Base-by-base conservation (phyloP, 2,888 invertebrate genomes). In the Amorpha juglandis region DNA sequence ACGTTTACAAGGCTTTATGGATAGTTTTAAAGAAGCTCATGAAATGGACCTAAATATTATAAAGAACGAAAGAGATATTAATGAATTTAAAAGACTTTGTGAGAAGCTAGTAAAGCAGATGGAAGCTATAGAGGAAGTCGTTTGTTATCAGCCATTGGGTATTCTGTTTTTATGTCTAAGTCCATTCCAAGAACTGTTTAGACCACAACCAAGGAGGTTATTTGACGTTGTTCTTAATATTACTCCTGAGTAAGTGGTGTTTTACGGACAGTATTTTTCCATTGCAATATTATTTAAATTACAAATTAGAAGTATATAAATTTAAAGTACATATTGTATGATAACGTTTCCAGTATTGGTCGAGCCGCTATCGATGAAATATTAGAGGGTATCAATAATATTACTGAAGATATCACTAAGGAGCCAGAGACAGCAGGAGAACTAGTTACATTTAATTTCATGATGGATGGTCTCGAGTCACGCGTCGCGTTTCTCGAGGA, bases 391-490 rank as follows among this genome's bases (percentile, higher is more conserved):
- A 94, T 96, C 9, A 94, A 95, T 52, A 93, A 95, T 27, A 95
- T 96, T 11, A 94, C 94, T 69, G 92, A 92, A 8, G 95, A 95
- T 73, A 94, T 98, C 42, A 89, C 92, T 62, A 93, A 94, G 21
- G 95, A 95, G 65, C 98, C 98, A 0, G 89, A 94, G 47, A 94
- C 95, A 0, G 97, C 98, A 0, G 91, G 95, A 0, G 97, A 97
- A 73, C 95, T 95, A 78, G 97, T 97, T 0, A 94, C 94, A 14
- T 96, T 95, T 77, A 94, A 97, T 67, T 94, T 93, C 62, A 95
- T 97, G 89, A 81, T 97, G 63, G 96, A 97, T 67, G 94, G 94
- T 6, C 91, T 96, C 12, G 95, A 95, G 71, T 82, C 92, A 1
- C 94, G 95, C 78, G 95, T 98, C 64, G 95, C 95, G 33, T 90